Evolutionary conservation across 2,113 vertebrate species (phyloP).

Genomic region (Siniperca knerii): DNA sequence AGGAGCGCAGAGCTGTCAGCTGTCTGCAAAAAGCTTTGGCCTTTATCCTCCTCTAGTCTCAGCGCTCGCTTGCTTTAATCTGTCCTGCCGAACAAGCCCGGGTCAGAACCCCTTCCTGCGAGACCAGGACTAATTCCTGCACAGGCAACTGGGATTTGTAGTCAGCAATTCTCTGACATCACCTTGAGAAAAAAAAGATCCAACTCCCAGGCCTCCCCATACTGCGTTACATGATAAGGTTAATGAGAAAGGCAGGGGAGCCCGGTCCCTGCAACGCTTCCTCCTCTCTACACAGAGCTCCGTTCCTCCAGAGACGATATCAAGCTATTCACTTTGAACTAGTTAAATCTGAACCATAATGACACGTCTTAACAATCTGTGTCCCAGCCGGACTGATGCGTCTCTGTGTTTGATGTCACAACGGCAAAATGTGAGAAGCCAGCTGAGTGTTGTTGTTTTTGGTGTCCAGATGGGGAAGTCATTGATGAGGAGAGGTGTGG

Average conservation of each 20-base stretch:
- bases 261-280: slow-evolving; percentile 12
- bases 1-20: slow-evolving; percentile 58
- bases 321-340: slow-evolving; percentile 41
- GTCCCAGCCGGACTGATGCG: background rate
- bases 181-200: slow-evolving; percentile 60
- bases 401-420: slow-evolving; percentile 33
- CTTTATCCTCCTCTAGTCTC: slow-evolving; percentile 63
- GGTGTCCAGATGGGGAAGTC: slow-evolving; percentile 59
- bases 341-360: slow-evolving; percentile 34
- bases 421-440: slow-evolving; percentile 36
- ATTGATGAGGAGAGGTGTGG: slow-evolving; percentile 46
- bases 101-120: slow-evolving; percentile 67
- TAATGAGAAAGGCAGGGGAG: slow-evolving; percentile 65
- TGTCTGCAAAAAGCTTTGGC: slow-evolving; percentile 49
- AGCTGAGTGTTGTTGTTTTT: slow-evolving; percentile 22
- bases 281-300: slow-evolving; percentile 15
- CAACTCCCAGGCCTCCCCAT: slow-evolving; percentile 55
- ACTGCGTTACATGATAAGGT: slow-evolving; percentile 67
- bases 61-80: slow-evolving; percentile 70
- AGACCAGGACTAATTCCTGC: slow-evolving; percentile 65
- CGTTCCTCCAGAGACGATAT: slow-evolving; percentile 35
- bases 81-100: slow-evolving; percentile 57
- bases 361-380: slow-evolving; percentile 29
- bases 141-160: slow-evolving; percentile 75
- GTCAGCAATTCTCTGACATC: slow-evolving; percentile 76